phyloP scores from a whole-genome alignment of 2,888 invertebrate genomes.

The Epirrhoe alternata region DNA sequence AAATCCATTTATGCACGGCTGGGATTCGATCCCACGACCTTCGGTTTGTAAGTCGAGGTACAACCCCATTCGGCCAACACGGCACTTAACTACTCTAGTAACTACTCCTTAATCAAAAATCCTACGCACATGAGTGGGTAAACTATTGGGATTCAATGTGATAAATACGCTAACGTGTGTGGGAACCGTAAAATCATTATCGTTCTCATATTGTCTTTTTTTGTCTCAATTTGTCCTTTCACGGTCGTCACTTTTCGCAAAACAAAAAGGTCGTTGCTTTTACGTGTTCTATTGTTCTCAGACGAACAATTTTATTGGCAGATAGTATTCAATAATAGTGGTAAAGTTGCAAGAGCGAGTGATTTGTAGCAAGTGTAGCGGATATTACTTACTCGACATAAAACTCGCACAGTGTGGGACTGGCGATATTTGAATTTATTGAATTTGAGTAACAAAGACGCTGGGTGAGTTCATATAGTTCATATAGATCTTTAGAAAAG shows the following conservation, averaged over 20 bases:
- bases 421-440: neutral
- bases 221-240: neutral
- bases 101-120: too few species aligned
- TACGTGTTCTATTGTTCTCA: constrained; percentile 3
- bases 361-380: constrained; percentile 31
- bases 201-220: too few species aligned
- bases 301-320: constrained; percentile 15
- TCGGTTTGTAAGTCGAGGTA: too few species aligned
- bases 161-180: too few species aligned
- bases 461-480: neutral
- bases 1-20: too few species aligned
- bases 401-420: constrained; percentile 12
- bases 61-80: too few species aligned
- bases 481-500: too few species aligned
- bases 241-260: neutral
- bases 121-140: too few species aligned
- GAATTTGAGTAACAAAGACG: constrained; percentile 1
- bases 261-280: neutral
- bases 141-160: too few species aligned
- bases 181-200: too few species aligned
- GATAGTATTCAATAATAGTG: constrained; percentile 5
- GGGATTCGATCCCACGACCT: too few species aligned
- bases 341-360: constrained; percentile 13
- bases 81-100: too few species aligned
- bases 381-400: constrained; percentile 21